Evolutionary conservation across 2,888 invertebrate species (phyloP).

Genomic region (Cinara cedri): DNA sequence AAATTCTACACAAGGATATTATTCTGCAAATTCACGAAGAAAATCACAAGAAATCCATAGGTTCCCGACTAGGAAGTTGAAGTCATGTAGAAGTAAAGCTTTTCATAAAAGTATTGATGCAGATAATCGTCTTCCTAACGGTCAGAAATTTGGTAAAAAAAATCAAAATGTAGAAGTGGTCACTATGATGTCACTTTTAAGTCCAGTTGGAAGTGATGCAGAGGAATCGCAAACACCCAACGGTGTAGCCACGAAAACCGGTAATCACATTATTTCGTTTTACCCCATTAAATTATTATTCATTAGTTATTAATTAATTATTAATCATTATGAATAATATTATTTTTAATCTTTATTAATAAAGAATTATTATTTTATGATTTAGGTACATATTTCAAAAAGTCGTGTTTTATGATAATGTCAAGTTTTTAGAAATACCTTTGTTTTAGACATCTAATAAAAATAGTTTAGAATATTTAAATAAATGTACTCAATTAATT

Average conservation of each 20-base stretch:
- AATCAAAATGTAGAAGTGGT: constrained; percentile 54
- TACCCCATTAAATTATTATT: no score
- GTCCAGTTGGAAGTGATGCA: constrained; percentile 51
- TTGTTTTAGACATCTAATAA: no score
- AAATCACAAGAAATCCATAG: constrained; percentile 42
- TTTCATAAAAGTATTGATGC: constrained; percentile 58
- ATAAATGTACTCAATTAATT: no score
- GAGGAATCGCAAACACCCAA: constrained; percentile 27
- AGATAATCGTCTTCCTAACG: constrained; percentile 2
- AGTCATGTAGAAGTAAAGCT: constrained; percentile 57
- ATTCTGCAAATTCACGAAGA: background rate
- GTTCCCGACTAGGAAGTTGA: constrained; percentile 47
- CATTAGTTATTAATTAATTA: no score
- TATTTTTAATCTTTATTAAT: no score
- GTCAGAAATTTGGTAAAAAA: constrained; percentile 26
- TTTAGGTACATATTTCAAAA: no score
- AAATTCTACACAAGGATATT: background rate
- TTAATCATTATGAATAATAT: no score
- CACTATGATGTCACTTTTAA: constrained; percentile 57
- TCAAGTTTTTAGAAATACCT: no score
- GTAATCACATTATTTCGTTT: constrained; percentile 21
- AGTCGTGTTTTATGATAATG: no score
- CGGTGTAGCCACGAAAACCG: constrained; percentile 30
- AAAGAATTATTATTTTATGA: no score
- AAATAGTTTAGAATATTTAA: no score